Evolutionary conservation across 2,797 vertebrate species (phyloP), one percentile per base, ranked within the genome.

Genomic region (Girardinus metallicus): DNA sequence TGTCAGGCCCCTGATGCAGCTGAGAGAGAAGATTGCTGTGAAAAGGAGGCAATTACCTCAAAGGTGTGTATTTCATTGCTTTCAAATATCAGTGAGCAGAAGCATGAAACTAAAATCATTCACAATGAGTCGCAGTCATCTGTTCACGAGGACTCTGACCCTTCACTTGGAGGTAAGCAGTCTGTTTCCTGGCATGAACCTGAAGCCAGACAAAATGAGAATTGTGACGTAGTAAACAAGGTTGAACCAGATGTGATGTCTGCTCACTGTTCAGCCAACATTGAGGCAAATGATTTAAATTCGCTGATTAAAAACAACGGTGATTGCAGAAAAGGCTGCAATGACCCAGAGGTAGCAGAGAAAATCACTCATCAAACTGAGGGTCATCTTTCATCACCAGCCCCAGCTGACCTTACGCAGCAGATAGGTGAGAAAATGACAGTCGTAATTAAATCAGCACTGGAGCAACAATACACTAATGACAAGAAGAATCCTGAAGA

Each of bases 61-160:
- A 91, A 89, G 79, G 90, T 89, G 85, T 92, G 89, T 90, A 91
- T 86, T 94, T 94, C 92, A 92, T 94, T 89, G 85, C 85, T 89
- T 91, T 74, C 88, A 93, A 93, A 91, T 92, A 94, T 92, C 91
- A 94, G 83, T 86, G 92, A 93, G 89, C 80, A 60, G 86, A 91
- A 94, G 77, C 80, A 91, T 80, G 84, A 92, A 89, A 91, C 92
- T 91, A 91, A 92, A 94, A 93, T 93, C 75, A 86, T 90, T 89
- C 82, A 93, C 86, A 89, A 88, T 84, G 91, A 94, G 83, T 90
- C 92, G 87, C 91, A 87, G 87, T 81, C 89, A 41, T 91, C 89
- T 87, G 88, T 87, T 83, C 89, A 86, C 74, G 87, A 87, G 82
- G 85, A 87, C 76, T 68, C 82, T 89, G 89, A 94, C 81, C 89